Percentiles rank a stretch among this genome's conserved stretches.
These are phyloP conservation scores for Phyllopteryx taeniolatus DNA, from an alignment of 2,113 vertebrate species.

Conservation along the genomic window DNA sequence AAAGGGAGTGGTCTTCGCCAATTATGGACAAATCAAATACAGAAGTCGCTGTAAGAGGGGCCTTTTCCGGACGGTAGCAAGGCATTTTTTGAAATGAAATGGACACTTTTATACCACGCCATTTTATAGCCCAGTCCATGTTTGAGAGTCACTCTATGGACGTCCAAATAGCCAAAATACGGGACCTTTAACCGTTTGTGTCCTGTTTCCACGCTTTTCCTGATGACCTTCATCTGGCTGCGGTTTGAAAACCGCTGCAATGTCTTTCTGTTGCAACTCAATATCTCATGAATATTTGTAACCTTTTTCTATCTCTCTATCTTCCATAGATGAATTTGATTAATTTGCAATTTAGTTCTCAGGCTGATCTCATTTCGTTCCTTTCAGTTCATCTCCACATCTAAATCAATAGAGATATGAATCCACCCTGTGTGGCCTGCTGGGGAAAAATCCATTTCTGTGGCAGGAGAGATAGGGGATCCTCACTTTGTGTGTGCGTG, in stretches of 20 bases:
- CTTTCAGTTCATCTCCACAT: conserved; percentile 59
- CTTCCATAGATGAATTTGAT: conserved; percentile 48
- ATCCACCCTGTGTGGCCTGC: conserved; percentile 58
- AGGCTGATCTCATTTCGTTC: conserved; percentile 50
- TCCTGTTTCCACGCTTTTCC: background rate
- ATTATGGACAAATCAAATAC: too few relatives aligned
- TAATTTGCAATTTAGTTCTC: conserved; percentile 53
- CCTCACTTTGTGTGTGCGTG: conserved; percentile 31
- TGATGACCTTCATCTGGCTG: conserved; percentile 13
- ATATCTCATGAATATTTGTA: conserved; percentile 13
- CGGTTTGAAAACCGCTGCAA: conserved; percentile 11
- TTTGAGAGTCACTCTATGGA: too few relatives aligned
- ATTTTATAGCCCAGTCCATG: too few relatives aligned
- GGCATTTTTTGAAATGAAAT: too few relatives aligned
- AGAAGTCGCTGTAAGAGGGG: too few relatives aligned
- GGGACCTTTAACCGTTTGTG: background rate
- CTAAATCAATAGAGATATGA: conserved; percentile 66
- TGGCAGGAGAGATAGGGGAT: conserved; percentile 56
- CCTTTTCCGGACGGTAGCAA: too few relatives aligned
- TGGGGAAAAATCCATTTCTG: conserved; percentile 56
- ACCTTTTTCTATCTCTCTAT: conserved; percentile 29
- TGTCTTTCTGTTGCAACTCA: conserved; percentile 5
- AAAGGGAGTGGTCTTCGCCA: too few relatives aligned
- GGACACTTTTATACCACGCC: too few relatives aligned
- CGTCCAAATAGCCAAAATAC: too few relatives aligned